These are phyloP conservation scores for Halictus ligatus DNA, from an alignment of 2,888 invertebrate genomes.

Conservation along the genomic window DNA sequence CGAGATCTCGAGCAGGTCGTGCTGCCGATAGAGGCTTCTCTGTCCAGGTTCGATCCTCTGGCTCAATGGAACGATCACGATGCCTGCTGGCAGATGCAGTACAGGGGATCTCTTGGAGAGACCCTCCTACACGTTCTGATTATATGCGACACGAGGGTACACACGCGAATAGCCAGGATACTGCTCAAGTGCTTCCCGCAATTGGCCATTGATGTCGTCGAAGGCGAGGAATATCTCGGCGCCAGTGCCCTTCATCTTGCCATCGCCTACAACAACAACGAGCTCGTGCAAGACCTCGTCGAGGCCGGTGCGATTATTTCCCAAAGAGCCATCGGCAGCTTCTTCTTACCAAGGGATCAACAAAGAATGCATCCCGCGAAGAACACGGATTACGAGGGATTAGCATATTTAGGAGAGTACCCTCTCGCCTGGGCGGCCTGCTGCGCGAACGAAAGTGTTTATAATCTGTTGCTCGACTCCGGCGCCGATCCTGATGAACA, in stretches of 20 bases:
- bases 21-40: conserved; percentile 94
- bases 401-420: conserved; percentile 98
- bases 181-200: conserved; percentile 96
- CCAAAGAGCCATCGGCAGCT: conserved; percentile 97
- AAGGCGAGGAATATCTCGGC: conserved; percentile 99
- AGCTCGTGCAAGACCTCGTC: conserved; percentile 96
- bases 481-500: conserved; percentile 98
- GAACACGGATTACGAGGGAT: conserved; percentile 97
- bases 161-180: conserved; percentile 94
- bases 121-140: conserved; percentile 97
- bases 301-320: conserved; percentile 96
- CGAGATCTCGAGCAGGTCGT: conserved; percentile 92
- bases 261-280: conserved; percentile 98
- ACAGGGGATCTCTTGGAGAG: conserved; percentile 97
- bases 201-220: conserved; percentile 94
- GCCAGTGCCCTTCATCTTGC: conserved; percentile 98
- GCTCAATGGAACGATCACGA: conserved; percentile 96
- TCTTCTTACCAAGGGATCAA: conserved; percentile 98
- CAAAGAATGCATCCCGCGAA: conserved; percentile 91
- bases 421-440: conserved; percentile 99
- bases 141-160: conserved; percentile 95
- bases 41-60: conserved; percentile 94
- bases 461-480: conserved; percentile 95
- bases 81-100: conserved; percentile 99
- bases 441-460: conserved; percentile 98